Evolutionary conservation across 2,888 invertebrate species (phyloP), one percentile per base, ranked within the genome.

Genomic region (Tipula confusa): DNA sequence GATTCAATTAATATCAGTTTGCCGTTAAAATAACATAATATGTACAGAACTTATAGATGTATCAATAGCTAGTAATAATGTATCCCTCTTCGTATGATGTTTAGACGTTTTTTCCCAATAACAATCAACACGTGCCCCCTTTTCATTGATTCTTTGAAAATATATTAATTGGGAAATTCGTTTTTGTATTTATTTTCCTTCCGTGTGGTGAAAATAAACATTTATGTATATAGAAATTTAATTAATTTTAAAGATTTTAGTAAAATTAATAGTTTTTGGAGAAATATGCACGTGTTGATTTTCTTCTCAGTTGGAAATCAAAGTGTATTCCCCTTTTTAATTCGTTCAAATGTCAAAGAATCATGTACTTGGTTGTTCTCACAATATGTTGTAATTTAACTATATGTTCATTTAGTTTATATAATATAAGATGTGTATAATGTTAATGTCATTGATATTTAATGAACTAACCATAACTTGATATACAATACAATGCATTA

Each of bases 91-190:
- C n/a, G 9, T 43, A 24, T 64, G 24, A 64, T 24, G 64, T 18
- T 64, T 24, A n/a, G n/a, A n/a, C 9, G 38, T 24, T 24, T 38
- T 64, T 64, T 64, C 24, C 24, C 64, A 64, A 64, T 64, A 64
- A 64, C 64, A 64, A 64, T 64, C 64, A 64, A 64, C 64, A 64
- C 64, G 64, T 64, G 64, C 64, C 64, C 43, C 24, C 3, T 64
- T 64, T 64, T 24, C 64, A 64, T 64, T 64, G 64, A 64, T 64
- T 64, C 64, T 64, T 64, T 64, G 64, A 64, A 64, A 64, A 64
- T 64, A n/a, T n/a, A 64, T 64, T 64, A 64, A 64, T 64, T 24
- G 64, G 24, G 64, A 64, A n/a, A 24, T 64, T 24, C 24, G 1
- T 15, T 43, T n/a, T 43, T 43, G 15, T 64, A 64, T 64, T 64